These are phyloP conservation scores for Hirudo medicinalis DNA, from an alignment of 1,140 invertebrate species.

Conservation along the genomic window DNA sequence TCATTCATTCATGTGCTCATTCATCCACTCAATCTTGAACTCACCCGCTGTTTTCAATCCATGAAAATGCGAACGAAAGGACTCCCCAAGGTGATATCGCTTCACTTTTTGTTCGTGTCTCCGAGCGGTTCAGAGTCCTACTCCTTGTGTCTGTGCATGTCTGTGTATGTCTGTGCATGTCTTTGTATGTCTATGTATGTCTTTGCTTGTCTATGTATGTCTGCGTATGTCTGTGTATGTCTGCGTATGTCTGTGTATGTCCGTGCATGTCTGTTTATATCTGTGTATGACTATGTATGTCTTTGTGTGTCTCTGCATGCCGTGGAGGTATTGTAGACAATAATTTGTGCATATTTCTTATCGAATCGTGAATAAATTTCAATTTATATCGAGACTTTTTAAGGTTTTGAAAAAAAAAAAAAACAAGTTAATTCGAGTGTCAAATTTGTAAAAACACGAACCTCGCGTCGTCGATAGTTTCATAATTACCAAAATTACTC, in stretches of 20 bases:
- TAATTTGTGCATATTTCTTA: no score
- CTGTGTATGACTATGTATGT: not conserved
- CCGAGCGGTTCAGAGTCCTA: not conserved
- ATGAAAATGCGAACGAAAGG: not conserved
- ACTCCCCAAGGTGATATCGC: not conserved
- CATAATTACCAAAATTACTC: no score
- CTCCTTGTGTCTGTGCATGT: not conserved
- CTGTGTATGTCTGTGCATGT: not conserved
- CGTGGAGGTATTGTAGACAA: no score
- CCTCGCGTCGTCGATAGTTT: no score
- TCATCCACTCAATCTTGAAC: not conserved
- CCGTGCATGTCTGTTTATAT: not conserved
- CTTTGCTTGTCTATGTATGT: not conserved
- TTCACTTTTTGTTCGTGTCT: not conserved
- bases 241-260: not conserved
- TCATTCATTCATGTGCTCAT: no score
- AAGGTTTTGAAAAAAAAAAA: no score
- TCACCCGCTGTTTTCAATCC: not conserved
- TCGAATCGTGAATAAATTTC: no score
- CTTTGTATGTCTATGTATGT: constrained; percentile 1
- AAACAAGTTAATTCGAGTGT: no score
- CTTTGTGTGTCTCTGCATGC: not conserved
- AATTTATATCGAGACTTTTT: no score
- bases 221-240: not conserved
- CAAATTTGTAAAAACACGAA: no score